phyloP scores from a whole-genome alignment of 1,140 invertebrate species.

The Nilaparvata lugens region DNA sequence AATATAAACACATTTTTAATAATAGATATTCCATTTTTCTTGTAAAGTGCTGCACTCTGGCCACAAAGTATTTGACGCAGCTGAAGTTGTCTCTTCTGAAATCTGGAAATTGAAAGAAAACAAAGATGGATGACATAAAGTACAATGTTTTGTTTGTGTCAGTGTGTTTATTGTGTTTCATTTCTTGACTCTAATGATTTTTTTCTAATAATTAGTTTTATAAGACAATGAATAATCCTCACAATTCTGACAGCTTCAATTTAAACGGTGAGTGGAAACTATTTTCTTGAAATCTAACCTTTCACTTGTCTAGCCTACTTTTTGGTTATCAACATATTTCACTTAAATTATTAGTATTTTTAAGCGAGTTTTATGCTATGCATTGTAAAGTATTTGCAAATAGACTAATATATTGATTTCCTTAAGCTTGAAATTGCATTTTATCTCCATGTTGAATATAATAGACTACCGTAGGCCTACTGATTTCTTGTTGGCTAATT shows the following conservation, averaged over 20 bases:
- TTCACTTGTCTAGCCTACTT: not conserved
- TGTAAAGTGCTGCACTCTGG: too few relatives aligned
- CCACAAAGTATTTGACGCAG: too few relatives aligned
- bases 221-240: slow-evolving; percentile 25
- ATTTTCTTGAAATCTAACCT: not conserved
- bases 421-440: too few relatives aligned
- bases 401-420: too few relatives aligned
- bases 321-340: not conserved
- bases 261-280: slow-evolving; percentile 24
- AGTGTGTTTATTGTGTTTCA: not conserved
- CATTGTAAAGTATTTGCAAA: too few relatives aligned
- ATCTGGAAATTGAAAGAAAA: not conserved
- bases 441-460: too few relatives aligned
- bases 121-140: not conserved
- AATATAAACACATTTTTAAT: too few relatives aligned
- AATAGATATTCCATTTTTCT: too few relatives aligned
- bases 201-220: not conserved
- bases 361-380: not conserved
- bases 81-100: too few relatives aligned
- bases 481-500: too few relatives aligned
- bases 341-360: not conserved
- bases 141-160: slow-evolving; percentile 1
- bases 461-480: too few relatives aligned
- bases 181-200: not conserved
- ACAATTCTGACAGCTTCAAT: slow-evolving; percentile 25